phyloP scores from a whole-genome alignment of 1,140 invertebrate genomes.

The Drosophila saltans region DNA sequence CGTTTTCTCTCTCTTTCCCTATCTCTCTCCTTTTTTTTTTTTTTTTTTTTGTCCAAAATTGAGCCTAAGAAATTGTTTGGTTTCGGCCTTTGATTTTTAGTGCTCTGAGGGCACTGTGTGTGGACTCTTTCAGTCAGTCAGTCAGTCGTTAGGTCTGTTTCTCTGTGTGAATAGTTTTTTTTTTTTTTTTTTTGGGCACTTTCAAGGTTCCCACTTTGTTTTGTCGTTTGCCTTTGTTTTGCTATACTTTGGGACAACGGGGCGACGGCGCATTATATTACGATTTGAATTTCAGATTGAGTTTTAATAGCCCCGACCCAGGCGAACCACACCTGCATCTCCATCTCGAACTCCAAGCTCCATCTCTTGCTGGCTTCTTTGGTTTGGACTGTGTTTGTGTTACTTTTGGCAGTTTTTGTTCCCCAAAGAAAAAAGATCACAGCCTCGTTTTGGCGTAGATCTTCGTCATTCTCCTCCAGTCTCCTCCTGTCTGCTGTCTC shows the following conservation, averaged over 20 bases:
- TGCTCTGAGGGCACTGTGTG: slow-evolving; percentile 8
- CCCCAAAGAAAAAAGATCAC: too few species aligned
- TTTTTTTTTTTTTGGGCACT: slow-evolving; percentile 28
- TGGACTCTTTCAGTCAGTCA: slow-evolving; percentile 4
- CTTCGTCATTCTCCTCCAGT: slow-evolving; percentile 2
- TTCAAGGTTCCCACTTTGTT: slow-evolving; percentile 50
- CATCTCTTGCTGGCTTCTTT: too few species aligned
- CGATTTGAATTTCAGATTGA: slow-evolving; percentile 83
- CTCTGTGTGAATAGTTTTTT: slow-evolving; percentile 24
- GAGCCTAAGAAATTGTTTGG: slow-evolving; percentile 64
- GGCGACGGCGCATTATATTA: slow-evolving; percentile 61
- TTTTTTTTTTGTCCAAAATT: slow-evolving; percentile 33
- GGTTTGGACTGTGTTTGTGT: slow-evolving; percentile 35
- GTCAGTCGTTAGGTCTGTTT: slow-evolving; percentile 17
- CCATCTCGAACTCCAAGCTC: background rate
- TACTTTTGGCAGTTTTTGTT: slow-evolving; percentile 58
- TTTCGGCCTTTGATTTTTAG: slow-evolving; percentile 58
- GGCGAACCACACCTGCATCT: slow-evolving; percentile 73
- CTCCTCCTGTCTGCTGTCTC: background rate
- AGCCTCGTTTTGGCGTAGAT: slow-evolving; percentile 18
- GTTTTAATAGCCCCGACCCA: slow-evolving; percentile 74
- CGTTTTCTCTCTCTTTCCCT: slow-evolving; percentile 24
- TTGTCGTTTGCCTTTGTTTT: slow-evolving; percentile 66
- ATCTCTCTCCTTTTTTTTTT: slow-evolving; percentile 37
- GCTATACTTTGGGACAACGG: slow-evolving; percentile 19